Evolutionary conservation across 2,113 vertebrate genomes (phyloP).

Genomic region (Mustela nigripes): DNA sequence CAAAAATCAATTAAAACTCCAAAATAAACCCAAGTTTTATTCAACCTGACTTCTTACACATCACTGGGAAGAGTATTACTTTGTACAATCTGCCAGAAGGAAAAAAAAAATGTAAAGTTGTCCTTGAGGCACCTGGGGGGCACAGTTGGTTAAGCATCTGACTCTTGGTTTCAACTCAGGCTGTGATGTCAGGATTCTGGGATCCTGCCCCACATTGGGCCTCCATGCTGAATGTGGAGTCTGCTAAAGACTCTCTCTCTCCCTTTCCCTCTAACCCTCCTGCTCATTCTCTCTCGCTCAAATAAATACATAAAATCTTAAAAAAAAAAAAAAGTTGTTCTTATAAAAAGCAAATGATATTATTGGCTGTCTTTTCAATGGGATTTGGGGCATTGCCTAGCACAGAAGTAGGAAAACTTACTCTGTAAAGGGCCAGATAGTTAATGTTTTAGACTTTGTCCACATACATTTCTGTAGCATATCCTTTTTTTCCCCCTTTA

Average conservation of each 20-base stretch:
- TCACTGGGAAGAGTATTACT: background rate
- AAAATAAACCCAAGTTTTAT: slow-evolving; percentile 8
- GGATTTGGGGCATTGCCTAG: background rate
- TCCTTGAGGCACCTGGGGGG: background rate
- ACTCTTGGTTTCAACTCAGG: background rate
- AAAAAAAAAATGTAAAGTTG: background rate
- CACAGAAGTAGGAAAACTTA: background rate
- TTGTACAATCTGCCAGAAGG: background rate
- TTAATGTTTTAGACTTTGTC: background rate
- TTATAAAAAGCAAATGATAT: background rate
- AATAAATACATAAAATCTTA: background rate
- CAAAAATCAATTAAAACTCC: background rate
- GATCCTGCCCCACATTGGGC: background rate
- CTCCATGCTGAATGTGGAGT: background rate
- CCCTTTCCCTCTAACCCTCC: background rate
- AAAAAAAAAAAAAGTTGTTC: background rate
- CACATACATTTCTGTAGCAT: background rate
- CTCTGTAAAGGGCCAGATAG: background rate
- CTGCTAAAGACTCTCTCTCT: background rate
- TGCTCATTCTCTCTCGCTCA: background rate
- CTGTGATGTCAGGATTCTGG: background rate
- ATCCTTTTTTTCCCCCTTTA: background rate
- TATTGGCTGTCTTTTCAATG: background rate
- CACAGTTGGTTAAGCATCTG: background rate
- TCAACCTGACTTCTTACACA: background rate